Evolutionary conservation across 2,797 vertebrate species (phyloP), one percentile per base, ranked within the genome.

Genomic region (Oreonectes daqikongensis): DNA sequence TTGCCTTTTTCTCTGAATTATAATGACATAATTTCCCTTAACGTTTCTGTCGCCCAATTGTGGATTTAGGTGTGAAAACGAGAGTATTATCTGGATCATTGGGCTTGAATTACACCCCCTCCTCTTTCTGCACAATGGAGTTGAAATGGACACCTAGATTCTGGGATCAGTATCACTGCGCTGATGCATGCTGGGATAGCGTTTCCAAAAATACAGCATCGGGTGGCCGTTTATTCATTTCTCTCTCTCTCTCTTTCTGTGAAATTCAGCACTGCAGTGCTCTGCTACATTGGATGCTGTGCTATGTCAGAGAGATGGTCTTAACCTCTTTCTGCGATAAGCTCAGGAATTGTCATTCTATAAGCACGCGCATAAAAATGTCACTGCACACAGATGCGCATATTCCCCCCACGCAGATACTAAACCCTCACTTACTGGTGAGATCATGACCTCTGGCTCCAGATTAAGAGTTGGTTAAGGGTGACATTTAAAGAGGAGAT

Each of bases 321-420:
- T 90, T 90, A 90, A 86, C 84, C 82, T 90, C 89, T 89, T 90
- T 91, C 83, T 0, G 61, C 15, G 78, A 88, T 91, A 92, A 92
- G 89, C 88, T 79, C 74, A 82, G 71, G 86, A 87, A 89, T 85
- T 87, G 88, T 85, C 84, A 87, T 82, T 85, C 84, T 85, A 87
- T 90, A 87, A 91, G 38, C 70, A 42, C 44, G 67, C 14, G 20
- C 46, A 59, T 52, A 70, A 48, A 69, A 76, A 76, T 69, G 55
- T 52, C 63, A 40, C 44, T 55, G 61, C 75, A 64, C 38, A 38
- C 20, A 61, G 30, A 69, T n/a, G 20, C 71, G 52, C 22, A 78
- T 55, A 70, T 26, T 60, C 4, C 22, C n/a, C 72, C 44, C 83
- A 78, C 30, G 74, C 72, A 64, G 35, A 67, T 30, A 66, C 72